These are phyloP conservation scores for Coryphaenoides rupestris DNA, from an alignment of 2,113 vertebrate genomes.

Conservation along the genomic window DNA sequence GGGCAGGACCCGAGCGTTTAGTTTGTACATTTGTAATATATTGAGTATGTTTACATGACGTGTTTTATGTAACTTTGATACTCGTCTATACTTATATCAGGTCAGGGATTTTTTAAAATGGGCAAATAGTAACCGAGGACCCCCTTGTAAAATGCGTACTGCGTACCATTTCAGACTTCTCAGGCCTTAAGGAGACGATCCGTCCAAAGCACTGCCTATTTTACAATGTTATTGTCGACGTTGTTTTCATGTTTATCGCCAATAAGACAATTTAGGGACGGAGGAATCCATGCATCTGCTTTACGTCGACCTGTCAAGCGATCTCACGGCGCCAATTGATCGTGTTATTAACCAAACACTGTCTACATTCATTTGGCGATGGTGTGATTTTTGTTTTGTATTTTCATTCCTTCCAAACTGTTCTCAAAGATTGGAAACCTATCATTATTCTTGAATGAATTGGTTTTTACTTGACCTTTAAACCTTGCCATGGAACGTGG, in stretches of 20 bases:
- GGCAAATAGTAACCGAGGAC: slow-evolving; percentile 9
- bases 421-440: no score
- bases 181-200: slow-evolving; percentile 13
- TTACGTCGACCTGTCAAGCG: neutral
- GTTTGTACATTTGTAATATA: slow-evolving; percentile 54
- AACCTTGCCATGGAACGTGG: slow-evolving; percentile 9
- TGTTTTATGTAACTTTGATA: slow-evolving; percentile 37
- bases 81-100: slow-evolving; percentile 32
- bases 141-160: neutral
- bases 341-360: neutral
- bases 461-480: neutral
- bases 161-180: neutral
- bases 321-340: neutral
- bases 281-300: neutral
- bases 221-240: neutral
- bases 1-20: slow-evolving; percentile 69
- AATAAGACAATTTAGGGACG: neutral
- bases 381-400: no score
- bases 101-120: slow-evolving; percentile 41
- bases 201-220: slow-evolving; percentile 4
- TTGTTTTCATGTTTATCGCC: slow-evolving; percentile 1
- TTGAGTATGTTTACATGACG: slow-evolving; percentile 54
- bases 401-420: no score
- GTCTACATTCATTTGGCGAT: no score
- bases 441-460: no score